A percentile compares a stretch with the other conserved stretches of the same genome.
These are phyloP conservation scores for Euclidia mi DNA, from an alignment of 2,888 invertebrate species.

Conservation along the genomic window DNA sequence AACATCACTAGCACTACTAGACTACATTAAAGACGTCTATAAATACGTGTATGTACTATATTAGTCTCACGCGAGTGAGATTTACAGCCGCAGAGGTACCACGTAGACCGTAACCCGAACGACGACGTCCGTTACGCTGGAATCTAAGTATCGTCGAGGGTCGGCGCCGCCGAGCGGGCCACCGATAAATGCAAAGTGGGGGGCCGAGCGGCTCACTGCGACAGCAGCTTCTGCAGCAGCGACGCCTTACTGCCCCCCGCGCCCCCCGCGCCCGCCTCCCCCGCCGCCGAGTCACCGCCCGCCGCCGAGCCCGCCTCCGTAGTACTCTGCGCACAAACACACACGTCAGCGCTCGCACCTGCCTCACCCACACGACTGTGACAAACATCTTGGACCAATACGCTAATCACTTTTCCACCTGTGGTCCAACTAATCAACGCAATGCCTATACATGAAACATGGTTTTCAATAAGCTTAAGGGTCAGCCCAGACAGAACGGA, in stretches of 20 bases:
- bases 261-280: conserved; percentile 46
- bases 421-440: neutral
- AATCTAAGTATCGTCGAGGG: conserved; percentile 68
- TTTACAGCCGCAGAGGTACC: conserved; percentile 87
- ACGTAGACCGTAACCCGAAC: conserved; percentile 79
- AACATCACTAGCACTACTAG: conserved; percentile 87
- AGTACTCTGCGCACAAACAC: conserved; percentile 77
- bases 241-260: conserved; percentile 91
- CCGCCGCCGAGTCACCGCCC: conserved; percentile 69
- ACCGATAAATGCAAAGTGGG: conserved; percentile 81
- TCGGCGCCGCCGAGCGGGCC: conserved; percentile 61
- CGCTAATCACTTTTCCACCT: neutral
- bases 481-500: too few relatives aligned
- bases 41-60: conserved; percentile 80
- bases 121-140: conserved; percentile 70
- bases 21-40: conserved; percentile 78
- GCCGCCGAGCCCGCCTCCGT: conserved; percentile 85
- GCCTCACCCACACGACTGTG: neutral
- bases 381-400: neutral
- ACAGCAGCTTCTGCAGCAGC: conserved; percentile 95
- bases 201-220: conserved; percentile 90
- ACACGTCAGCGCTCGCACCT: too few relatives aligned
- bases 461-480: too few relatives aligned
- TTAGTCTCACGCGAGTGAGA: conserved; percentile 78
- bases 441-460: too few relatives aligned